Base-by-base conservation (phyloP, 2,888 invertebrate genomes). In the Yponomeuta plumbellus region DNA sequence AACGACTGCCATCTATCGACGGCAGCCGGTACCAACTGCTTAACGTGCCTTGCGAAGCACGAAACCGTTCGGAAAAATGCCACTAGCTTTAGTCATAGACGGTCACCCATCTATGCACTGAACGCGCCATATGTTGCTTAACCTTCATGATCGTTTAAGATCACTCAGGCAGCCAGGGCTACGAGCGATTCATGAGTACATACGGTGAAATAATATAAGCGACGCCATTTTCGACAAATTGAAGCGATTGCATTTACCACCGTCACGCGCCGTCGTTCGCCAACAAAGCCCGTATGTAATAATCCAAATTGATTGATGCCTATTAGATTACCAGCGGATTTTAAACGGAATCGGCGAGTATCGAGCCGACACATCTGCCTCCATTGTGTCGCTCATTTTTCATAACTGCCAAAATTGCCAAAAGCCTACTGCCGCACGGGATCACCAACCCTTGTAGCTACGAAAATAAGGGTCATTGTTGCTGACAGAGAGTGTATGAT, bases 361-460 rank as follows among this genome's bases (percentile, higher is more conserved):
- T 62, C 62, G 34, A 62, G 20, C 63, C 20, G 44, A 52, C 40
- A 63, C 63, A 63, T 63, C 63, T 63, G 63, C 44, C 40, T 13
- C 22, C 21, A 63, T 44, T 63, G 44, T 11, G 2, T 1, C 44
- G 44, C 40, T 63, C 44, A 22, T 63, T 63, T 63, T 63, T 63
- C 63, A 63, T 44, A 44, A 63, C 40, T 63, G 40, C 52, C 63
- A 63, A 63, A 63, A 44, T 59, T 59, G 59, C 59, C 59, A 59
- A 59, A 52, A 59, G 11, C 59, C 58, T 21, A 0, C 23, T 13
- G 59, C n/a, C 4, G 11, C 61, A 34, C 34, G 34, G 20, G 6
- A 34, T 8, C 61, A 5, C 26, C n/a, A n/a, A 61, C 61, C 26
- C 61, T 61, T 61, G 23, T 17, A n/a, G 5, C 4, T 21, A 2